Conservation (phyloP, 2,113 vertebrate species). For the Cyprinodon tularosa region DNA sequence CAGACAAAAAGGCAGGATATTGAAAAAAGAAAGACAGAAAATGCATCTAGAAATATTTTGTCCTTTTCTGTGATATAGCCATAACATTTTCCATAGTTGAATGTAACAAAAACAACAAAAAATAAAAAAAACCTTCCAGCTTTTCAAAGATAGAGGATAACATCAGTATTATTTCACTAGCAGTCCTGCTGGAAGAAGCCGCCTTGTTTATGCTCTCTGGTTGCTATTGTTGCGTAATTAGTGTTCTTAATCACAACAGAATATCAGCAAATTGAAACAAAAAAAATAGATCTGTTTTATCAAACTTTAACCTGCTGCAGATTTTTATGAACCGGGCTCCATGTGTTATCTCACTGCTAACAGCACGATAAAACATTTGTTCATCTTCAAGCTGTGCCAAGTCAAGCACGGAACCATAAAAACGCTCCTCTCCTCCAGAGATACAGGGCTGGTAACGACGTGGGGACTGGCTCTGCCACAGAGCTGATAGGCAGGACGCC, state of each 20-base stretch:
- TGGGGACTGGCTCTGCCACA: conserved; percentile 32
- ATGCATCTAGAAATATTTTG: too few relatives aligned
- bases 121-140: too few relatives aligned
- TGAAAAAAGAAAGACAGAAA: too few relatives aligned
- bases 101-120: too few relatives aligned
- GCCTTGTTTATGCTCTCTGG: not conserved
- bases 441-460: conserved; percentile 46
- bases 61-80: too few relatives aligned
- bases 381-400: conserved; percentile 29
- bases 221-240: not conserved
- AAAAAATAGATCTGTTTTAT: not conserved
- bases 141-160: not conserved
- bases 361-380: conserved; percentile 60
- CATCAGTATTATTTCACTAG: not conserved
- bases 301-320: not conserved
- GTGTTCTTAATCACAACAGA: not conserved
- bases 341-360: conserved; percentile 28
- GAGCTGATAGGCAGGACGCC: conserved; percentile 61
- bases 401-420: conserved; percentile 16
- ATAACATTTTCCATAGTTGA: too few relatives aligned
- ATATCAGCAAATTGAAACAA: not conserved
- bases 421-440: conserved; percentile 38
- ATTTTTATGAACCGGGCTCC: not conserved
- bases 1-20: too few relatives aligned
- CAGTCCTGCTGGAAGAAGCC: too few relatives aligned